These are phyloP conservation scores for Cosmorhoe ocellata DNA, from an alignment of 2,888 invertebrate genomes.

Conservation along the genomic window DNA sequence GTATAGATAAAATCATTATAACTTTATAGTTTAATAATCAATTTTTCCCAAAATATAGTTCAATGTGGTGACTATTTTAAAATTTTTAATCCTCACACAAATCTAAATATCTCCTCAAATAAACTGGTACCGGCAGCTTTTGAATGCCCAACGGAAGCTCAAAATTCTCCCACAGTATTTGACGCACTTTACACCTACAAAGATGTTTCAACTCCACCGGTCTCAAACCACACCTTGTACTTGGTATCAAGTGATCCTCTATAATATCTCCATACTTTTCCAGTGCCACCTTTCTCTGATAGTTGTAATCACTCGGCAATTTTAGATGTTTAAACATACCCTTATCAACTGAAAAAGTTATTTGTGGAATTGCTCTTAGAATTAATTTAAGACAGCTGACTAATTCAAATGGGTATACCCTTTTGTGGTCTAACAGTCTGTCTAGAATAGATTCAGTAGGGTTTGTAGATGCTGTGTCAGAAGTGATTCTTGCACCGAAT, in stretches of 20 bases:
- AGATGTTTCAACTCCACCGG: constrained; percentile 90
- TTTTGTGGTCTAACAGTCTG: constrained; percentile 84
- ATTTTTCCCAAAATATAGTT: no score
- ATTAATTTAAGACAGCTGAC: constrained; percentile 86
- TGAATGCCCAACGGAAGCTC: constrained; percentile 89
- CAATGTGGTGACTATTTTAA: background rate
- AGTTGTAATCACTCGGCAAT: constrained; percentile 70
- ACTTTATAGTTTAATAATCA: no score
- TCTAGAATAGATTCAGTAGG: constrained; percentile 85
- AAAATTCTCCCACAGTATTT: constrained; percentile 85
- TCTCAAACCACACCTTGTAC: constrained; percentile 81
- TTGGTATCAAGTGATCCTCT: constrained; percentile 82
- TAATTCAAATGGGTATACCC: constrained; percentile 86
- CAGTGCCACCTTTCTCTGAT: constrained; percentile 64
- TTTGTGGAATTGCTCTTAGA: constrained; percentile 84
- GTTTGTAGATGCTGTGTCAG: constrained; percentile 82
- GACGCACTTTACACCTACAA: constrained; percentile 87
- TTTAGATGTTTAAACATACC: constrained; percentile 55
- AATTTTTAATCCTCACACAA: constrained; percentile 84
- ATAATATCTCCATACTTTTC: constrained; percentile 78
- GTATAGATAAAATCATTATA: no score
- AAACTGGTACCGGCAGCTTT: constrained; percentile 85
- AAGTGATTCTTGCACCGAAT: constrained; percentile 85
- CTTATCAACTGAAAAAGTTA: constrained; percentile 76
- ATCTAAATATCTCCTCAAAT: constrained; percentile 87